These are phyloP conservation scores for Physocephala rufipes DNA, from an alignment of 2,888 invertebrate genomes.

Conservation along the genomic window DNA sequence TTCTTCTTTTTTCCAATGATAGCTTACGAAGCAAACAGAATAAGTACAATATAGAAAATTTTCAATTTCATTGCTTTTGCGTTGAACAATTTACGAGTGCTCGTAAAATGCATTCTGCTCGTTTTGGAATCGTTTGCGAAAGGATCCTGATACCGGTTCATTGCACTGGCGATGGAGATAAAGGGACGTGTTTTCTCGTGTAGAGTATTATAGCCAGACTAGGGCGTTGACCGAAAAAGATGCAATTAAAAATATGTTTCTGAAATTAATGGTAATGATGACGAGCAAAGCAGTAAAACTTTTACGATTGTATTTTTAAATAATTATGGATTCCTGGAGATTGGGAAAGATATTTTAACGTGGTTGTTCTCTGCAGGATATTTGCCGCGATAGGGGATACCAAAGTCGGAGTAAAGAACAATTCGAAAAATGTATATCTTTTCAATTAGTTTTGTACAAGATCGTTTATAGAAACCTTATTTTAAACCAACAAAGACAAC, in stretches of 20 bases:
- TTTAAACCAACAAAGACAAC: too few species aligned
- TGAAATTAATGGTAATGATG: conserved; percentile 22
- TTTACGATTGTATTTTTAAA: conserved; percentile 24
- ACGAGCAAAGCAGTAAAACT: background rate
- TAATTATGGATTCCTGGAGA: background rate
- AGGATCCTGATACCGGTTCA: too few species aligned
- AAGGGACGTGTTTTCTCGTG: background rate
- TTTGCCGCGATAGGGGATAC: background rate
- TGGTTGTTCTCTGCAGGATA: background rate
- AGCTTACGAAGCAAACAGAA: background rate
- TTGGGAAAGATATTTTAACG: background rate
- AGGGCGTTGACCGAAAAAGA: too few species aligned
- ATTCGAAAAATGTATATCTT: conserved; percentile 16
- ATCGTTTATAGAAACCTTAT: background rate
- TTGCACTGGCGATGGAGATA: background rate
- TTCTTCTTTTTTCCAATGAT: too few species aligned
- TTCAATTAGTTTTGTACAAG: conserved; percentile 19
- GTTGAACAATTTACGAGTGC: conserved; percentile 23
- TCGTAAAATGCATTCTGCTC: conserved; percentile 13
- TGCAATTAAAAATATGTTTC: conserved; percentile 19
- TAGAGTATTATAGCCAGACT: too few species aligned
- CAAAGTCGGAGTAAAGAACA: too few species aligned
- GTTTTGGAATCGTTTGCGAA: too few species aligned
- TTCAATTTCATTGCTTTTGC: conserved; percentile 29
- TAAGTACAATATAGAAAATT: conserved; percentile 23